These are phyloP conservation scores for Sceloporus tristichus DNA, from an alignment of 2,113 vertebrate genomes.

Conservation along the genomic window DNA sequence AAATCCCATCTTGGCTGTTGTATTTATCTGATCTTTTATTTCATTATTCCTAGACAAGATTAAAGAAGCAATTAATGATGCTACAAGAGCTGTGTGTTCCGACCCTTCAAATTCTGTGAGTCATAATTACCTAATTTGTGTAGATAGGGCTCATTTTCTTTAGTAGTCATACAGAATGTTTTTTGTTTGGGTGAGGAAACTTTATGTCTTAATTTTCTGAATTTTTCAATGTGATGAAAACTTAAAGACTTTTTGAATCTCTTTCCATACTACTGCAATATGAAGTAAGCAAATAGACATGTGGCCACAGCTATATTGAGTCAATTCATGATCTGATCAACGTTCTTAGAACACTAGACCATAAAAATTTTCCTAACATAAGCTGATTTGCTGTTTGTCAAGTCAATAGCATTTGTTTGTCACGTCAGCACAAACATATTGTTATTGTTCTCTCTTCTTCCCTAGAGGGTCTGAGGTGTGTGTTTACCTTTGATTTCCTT, in stretches of 20 bases:
- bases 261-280: not conserved
- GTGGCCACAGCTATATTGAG: not conserved
- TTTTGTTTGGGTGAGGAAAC: not conserved
- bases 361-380: not conserved
- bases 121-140: not conserved
- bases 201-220: not conserved
- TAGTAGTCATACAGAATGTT: not conserved
- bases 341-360: not conserved
- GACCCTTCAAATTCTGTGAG: slow-evolving; percentile 48
- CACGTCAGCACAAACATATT: not conserved
- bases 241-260: not conserved
- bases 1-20: not conserved
- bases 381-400: not conserved
- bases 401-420: not conserved
- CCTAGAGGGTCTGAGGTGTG: not conserved
- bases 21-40: slow-evolving; percentile 11
- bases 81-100: slow-evolving; percentile 42
- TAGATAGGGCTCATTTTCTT: not conserved
- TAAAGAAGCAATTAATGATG: slow-evolving; percentile 49
- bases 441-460: not conserved
- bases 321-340: not conserved
- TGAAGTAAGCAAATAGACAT: not conserved
- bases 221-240: not conserved
- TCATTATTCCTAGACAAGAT: slow-evolving; percentile 25
- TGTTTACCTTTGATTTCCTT: not conserved